phyloP scores from a whole-genome alignment of 92 coral and sea anemone species.

The Parazoanthus atlanticus region DNA sequence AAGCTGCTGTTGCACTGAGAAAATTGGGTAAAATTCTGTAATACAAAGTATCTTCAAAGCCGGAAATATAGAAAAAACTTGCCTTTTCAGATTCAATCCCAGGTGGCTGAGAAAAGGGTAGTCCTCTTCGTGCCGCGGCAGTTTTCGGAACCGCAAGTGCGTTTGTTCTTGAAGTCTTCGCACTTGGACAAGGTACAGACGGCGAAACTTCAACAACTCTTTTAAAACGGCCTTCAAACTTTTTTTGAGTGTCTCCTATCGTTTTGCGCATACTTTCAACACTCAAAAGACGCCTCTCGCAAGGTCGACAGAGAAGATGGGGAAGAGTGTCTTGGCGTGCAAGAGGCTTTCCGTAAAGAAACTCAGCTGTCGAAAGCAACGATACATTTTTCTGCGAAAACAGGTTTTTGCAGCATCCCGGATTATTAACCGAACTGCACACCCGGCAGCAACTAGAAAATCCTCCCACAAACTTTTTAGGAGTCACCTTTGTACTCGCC shows the following conservation, averaged over 20 bases:
- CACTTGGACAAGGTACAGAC: not conserved
- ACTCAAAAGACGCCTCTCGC: constrained; percentile 1
- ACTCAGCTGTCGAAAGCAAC: not conserved
- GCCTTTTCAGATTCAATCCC: constrained; percentile 1
- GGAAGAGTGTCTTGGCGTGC: constrained; percentile 6
- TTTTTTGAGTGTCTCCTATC: not conserved
- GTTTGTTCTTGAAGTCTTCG: constrained; percentile 19
- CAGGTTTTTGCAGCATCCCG: not conserved
- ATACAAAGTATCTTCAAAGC: not conserved
- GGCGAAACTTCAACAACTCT: constrained; percentile 32
- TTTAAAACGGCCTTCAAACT: constrained; percentile 15
- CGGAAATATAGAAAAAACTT: not conserved
- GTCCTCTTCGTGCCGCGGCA: not conserved
- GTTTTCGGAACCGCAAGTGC: not conserved
- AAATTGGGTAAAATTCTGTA: not conserved
- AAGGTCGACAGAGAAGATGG: constrained; percentile 19
- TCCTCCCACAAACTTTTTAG: not conserved
- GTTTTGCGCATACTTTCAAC: constrained; percentile 15
- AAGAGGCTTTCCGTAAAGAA: not conserved
- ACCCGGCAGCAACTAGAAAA: not conserved
- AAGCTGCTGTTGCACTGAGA: not conserved
- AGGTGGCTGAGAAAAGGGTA: not conserved
- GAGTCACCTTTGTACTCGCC: not conserved
- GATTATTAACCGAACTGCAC: not conserved
- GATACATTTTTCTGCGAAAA: not conserved